These are phyloP conservation scores for Cassiopea xamachana DNA, from an alignment of 30 jellyfish, hydroid and myxozoan species.

Conservation along the genomic window DNA sequence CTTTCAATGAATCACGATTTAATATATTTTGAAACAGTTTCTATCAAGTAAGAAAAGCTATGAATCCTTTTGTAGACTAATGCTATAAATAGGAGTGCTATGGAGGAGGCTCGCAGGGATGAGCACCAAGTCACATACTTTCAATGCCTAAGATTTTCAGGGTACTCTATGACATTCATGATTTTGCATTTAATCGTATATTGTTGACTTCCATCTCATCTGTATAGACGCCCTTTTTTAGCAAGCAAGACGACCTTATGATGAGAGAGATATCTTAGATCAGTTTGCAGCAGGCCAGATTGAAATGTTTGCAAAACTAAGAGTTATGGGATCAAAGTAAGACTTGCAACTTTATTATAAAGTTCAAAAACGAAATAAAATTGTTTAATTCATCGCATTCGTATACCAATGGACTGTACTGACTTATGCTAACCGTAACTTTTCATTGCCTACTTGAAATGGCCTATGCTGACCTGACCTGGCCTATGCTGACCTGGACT, in stretches of 20 bases:
- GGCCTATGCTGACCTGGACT: not conserved
- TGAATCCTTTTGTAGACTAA: too few relatives aligned
- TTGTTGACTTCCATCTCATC: not conserved
- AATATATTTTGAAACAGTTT: too few relatives aligned
- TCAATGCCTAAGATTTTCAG: too few relatives aligned
- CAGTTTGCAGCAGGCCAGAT: slow-evolving; percentile 93
- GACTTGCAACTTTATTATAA: not conserved
- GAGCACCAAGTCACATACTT: too few relatives aligned
- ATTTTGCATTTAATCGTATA: too few relatives aligned
- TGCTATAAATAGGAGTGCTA: too few relatives aligned
- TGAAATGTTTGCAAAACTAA: slow-evolving; percentile 90
- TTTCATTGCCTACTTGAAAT: not conserved
- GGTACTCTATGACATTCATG: too few relatives aligned
- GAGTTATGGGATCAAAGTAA: slow-evolving; percentile 75
- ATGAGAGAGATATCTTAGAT: slow-evolving; percentile 91
- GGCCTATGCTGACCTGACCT: not conserved
- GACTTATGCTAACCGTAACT: not conserved
- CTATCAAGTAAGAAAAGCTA: too few relatives aligned
- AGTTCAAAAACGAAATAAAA: not conserved
- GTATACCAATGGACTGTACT: not conserved
- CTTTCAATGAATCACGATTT: too few relatives aligned
- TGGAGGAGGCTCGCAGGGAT: too few relatives aligned
- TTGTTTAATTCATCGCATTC: too few relatives aligned
- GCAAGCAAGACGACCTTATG: slow-evolving; percentile 99
- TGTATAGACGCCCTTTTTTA: not conserved